phyloP scores from a whole-genome alignment of 2,888 invertebrate species.

The Trichacis sp. region DNA sequence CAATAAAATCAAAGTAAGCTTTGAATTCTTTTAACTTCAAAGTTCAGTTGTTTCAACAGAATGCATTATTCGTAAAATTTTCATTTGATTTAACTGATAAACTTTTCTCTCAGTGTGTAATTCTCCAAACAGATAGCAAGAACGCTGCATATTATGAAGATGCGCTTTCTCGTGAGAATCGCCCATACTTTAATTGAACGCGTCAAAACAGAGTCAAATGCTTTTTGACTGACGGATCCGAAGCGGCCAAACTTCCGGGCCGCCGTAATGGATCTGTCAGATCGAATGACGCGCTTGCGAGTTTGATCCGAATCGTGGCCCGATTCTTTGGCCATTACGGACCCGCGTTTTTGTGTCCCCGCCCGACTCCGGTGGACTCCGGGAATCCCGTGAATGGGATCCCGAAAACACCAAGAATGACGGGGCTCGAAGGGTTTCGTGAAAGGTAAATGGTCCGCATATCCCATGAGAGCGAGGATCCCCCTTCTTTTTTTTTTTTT shows the following conservation, averaged over 20 bases:
- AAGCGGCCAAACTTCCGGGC: conserved; percentile 35
- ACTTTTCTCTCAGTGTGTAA: no score
- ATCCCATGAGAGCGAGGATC: conserved; percentile 49
- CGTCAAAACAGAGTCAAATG: conserved; percentile 41
- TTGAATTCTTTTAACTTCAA: no score
- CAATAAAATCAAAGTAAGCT: no score
- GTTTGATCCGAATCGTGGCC: conserved; percentile 41
- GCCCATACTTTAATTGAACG: background rate
- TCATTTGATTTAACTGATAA: no score
- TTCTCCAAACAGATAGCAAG: no score
- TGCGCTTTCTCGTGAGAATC: conserved; percentile 21
- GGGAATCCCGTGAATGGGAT: conserved; percentile 33
- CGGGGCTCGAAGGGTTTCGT: conserved; percentile 33
- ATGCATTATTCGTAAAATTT: no score
- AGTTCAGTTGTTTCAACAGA: no score
- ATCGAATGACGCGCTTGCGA: conserved; percentile 47
- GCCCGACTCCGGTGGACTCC: conserved; percentile 15
- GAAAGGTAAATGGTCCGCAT: conserved; percentile 62
- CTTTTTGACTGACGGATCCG: conserved; percentile 33
- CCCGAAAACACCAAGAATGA: conserved; percentile 38
- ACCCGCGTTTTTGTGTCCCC: conserved; percentile 38
- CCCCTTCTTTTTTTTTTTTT: conserved; percentile 3
- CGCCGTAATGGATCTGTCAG: conserved; percentile 45
- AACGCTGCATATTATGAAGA: no score
- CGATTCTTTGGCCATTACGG: conserved; percentile 34